Evolutionary conservation across 2,113 vertebrate genomes (phyloP), one percentile per base, ranked within the genome.

Genomic region (Pseudorectes ferrugineus): DNA sequence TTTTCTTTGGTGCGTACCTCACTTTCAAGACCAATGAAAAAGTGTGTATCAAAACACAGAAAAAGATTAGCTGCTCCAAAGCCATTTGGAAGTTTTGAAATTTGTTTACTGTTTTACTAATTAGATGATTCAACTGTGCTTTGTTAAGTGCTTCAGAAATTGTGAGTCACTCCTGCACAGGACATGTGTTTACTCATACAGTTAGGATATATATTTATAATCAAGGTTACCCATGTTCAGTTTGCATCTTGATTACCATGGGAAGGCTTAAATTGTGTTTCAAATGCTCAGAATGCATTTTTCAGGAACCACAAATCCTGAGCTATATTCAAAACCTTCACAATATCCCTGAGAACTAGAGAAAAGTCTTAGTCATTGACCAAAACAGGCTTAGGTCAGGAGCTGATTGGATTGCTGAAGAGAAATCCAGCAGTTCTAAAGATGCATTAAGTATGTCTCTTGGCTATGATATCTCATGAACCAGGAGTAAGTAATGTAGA

Each of bases 111-210:
- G 81, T 85, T 89, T 92, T 84, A 79, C 77, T 71, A 80, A 80
- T 81, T 94, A 81, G 59, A 82, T 96, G 89, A 96, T 66, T 95
- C 92, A 94, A 51, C 26, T 62, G 80, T 42, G 82, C 77, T 95
- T 93, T 95, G 65, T 94, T 95, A 80, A 79, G 40, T 82, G 81
- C 42, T 92, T 66, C 96, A 89, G 85, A 74, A 79, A 82, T 87
- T 73, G 52, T 63, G 92, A 96, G 76, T 94, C 76, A 95, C 68
- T 73, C 65, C 51, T 91, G 84, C 92, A 89, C 48, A 86, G 92
- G 63, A 71, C 42, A 67, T 54, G 59, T 25, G 54, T 93, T 94
- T 93, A 96, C 88, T 92, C 87, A 94, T 80, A 62, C 42, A 85
- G 68, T 57, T n/a, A 76, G 49, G 45, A 57, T 74, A 63, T 43